phyloP scores from a whole-genome alignment of 2,888 invertebrate species.

The Eurytoma californica region DNA sequence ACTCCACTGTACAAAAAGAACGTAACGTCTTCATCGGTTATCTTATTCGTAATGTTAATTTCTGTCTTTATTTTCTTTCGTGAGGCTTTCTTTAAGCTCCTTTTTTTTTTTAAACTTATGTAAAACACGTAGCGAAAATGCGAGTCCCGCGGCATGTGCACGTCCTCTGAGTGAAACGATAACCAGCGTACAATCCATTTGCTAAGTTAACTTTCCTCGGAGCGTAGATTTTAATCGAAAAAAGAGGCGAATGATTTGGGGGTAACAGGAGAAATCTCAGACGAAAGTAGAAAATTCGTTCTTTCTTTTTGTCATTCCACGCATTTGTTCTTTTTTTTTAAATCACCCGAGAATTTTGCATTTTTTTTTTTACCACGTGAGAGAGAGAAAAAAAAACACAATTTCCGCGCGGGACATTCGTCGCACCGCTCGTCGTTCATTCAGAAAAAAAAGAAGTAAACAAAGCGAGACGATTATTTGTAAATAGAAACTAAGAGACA shows the following conservation, averaged over 20 bases:
- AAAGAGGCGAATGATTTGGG: neutral
- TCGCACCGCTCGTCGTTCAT: constrained; percentile 44
- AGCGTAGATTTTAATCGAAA: constrained; percentile 2
- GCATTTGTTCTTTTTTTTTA: constrained; percentile 15
- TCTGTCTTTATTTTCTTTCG: neutral
- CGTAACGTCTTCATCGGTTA: constrained; percentile 12
- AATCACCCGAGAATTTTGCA: constrained; percentile 36
- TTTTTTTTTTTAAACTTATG: neutral
- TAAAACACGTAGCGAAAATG: neutral
- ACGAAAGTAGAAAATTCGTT: constrained; percentile 16
- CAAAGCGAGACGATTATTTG: neutral
- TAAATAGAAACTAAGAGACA: constrained; percentile 23
- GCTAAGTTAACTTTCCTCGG: constrained; percentile 25
- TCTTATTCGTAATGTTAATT: constrained; percentile 42
- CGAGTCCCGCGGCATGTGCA: constrained; percentile 14
- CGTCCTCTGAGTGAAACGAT: constrained; percentile 38
- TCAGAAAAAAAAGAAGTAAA: constrained; percentile 18
- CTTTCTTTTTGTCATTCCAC: constrained; percentile 37
- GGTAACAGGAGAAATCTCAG: neutral
- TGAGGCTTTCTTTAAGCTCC: no score
- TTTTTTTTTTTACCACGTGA: constrained; percentile 31
- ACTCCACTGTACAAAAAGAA: constrained; percentile 29
- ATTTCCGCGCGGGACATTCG: constrained; percentile 41
- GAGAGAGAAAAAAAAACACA: neutral
- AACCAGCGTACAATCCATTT: constrained; percentile 9